Evolutionary conservation across 1,140 invertebrate species (phyloP).

Genomic region (Drosophila lacteicornis): DNA sequence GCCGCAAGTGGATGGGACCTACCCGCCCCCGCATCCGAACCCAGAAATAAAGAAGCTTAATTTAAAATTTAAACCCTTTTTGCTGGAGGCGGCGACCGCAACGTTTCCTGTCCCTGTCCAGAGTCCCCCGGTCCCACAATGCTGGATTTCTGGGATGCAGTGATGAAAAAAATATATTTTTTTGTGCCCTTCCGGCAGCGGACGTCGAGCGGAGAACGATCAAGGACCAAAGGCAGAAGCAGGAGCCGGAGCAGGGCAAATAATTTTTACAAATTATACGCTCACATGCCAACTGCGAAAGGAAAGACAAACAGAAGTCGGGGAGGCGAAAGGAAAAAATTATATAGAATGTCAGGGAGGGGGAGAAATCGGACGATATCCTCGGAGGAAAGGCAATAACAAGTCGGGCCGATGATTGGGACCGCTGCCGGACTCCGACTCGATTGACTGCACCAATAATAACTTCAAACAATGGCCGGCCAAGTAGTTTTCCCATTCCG

Average conservation of each 20-base stretch:
- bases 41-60: constrained; percentile 64
- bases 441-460: constrained; percentile 73
- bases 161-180: constrained; percentile 69
- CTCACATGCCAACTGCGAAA: constrained; percentile 75
- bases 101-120: constrained; percentile 64
- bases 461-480: constrained; percentile 75
- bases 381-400: constrained; percentile 66
- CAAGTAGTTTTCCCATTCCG: constrained; percentile 37
- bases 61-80: constrained; percentile 80
- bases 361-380: constrained; percentile 54
- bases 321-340: constrained; percentile 32
- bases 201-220: constrained; percentile 14
- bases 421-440: constrained; percentile 61
- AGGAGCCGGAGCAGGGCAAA: constrained; percentile 63
- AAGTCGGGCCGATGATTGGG: constrained; percentile 67
- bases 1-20: constrained; percentile 15
- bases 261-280: constrained; percentile 82
- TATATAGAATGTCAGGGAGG: constrained; percentile 38
- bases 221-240: constrained; percentile 22
- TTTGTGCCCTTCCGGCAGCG: constrained; percentile 53
- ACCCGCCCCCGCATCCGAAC: background rate
- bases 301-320: constrained; percentile 64
- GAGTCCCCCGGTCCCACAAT: constrained; percentile 18
- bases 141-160: constrained; percentile 45
- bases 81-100: constrained; percentile 73